Conservation (phyloP, 2,797 vertebrate genomes). For the Hylomyscus alleni region DNA sequence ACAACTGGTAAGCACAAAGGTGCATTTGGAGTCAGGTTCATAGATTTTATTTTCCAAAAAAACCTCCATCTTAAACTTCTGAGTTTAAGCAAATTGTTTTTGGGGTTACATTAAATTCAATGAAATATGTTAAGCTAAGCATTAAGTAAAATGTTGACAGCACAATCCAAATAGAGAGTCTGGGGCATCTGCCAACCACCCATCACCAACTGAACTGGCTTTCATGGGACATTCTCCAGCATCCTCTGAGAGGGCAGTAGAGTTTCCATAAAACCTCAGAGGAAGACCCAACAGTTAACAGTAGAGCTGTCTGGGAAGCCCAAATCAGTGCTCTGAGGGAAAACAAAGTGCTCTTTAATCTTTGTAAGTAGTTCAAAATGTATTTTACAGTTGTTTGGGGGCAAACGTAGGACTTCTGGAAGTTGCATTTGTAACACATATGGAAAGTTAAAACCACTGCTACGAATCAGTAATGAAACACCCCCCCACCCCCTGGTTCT, state of each 20-base stretch:
- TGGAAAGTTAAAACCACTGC: not conserved
- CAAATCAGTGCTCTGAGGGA: not conserved
- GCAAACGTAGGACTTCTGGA: not conserved
- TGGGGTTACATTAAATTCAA: not conserved
- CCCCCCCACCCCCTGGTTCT: not conserved
- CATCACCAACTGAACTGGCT: not conserved
- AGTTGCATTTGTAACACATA: not conserved
- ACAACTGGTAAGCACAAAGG: not conserved
- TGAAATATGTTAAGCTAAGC: slow-evolving; percentile 33
- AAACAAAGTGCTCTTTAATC: not conserved
- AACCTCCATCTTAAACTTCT: not conserved
- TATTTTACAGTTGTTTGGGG: not conserved
- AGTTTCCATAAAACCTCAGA: not conserved
- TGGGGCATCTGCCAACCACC: not conserved
- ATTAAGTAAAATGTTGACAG: slow-evolving; percentile 36
- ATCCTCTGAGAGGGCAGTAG: not conserved
- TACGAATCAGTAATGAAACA: not conserved
- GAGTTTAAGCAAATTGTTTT: slow-evolving; percentile 11
- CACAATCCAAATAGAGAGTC: not conserved
- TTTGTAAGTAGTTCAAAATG: not conserved
- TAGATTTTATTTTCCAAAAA: not conserved
- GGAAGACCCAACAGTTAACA: slow-evolving; percentile 22
- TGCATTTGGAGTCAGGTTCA: not conserved
- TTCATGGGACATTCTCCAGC: not conserved
- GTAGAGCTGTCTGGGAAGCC: slow-evolving; percentile 6